Evolutionary conservation across 2,113 vertebrate species (phyloP).

Genomic region (Osmerus mordax): DNA sequence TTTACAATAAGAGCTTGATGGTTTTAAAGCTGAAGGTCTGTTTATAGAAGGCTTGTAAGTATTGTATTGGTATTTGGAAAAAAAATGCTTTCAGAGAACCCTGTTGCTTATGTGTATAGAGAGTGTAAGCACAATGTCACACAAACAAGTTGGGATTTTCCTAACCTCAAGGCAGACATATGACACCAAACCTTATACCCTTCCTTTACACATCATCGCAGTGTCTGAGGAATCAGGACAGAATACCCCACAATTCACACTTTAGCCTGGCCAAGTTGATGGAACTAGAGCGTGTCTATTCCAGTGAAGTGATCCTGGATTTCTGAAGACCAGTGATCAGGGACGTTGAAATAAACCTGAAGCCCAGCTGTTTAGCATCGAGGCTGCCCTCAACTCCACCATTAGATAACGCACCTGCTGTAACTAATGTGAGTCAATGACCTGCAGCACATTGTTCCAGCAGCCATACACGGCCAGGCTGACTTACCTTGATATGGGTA

Average conservation of each 20-base stretch:
- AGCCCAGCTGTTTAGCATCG: background rate
- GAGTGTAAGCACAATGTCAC: background rate
- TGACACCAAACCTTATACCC: background rate
- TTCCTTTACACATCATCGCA: background rate
- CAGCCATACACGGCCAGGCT: no score
- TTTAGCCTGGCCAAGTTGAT: background rate
- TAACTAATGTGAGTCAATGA: slow-evolving; percentile 2
- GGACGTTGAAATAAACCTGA: background rate
- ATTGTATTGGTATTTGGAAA: background rate
- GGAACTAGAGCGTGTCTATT: slow-evolving; percentile 1
- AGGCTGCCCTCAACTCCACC: background rate
- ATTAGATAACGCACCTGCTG: background rate
- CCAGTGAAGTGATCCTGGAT: background rate
- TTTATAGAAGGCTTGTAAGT: background rate
- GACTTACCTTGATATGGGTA: no score
- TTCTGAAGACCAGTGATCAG: background rate
- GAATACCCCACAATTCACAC: no score
- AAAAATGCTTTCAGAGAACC: background rate
- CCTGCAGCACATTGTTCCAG: background rate
- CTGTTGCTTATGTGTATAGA: background rate
- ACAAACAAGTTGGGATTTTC: background rate
- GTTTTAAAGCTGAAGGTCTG: background rate
- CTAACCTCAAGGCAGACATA: no score
- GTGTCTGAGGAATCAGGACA: no score
- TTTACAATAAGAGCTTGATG: no score